phyloP scores from a whole-genome alignment of 1,140 invertebrate species.

The Drosophila nigromelanica region DNA sequence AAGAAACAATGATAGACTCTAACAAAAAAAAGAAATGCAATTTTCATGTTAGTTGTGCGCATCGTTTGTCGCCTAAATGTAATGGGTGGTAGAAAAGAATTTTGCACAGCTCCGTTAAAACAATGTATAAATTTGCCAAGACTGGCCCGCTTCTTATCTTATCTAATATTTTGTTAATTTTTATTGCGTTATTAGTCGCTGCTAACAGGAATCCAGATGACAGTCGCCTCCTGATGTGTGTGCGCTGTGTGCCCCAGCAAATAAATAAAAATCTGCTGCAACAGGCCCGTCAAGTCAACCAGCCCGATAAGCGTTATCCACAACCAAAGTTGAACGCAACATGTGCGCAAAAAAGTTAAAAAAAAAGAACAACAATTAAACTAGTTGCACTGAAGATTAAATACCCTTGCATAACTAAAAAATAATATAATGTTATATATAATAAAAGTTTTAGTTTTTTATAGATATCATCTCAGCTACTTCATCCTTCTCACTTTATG shows the following conservation, averaged over 20 bases:
- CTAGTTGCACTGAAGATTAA: neutral
- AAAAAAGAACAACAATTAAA: conserved; percentile 3
- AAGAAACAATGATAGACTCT: neutral
- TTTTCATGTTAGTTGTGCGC: too few relatives aligned
- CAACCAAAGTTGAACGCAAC: conserved; percentile 7
- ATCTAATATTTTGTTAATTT: conserved; percentile 31
- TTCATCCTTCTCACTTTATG: too few relatives aligned
- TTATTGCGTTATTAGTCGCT: conserved; percentile 33
- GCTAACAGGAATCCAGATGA: neutral
- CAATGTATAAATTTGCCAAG: neutral
- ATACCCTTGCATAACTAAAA: neutral
- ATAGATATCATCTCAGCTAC: neutral
- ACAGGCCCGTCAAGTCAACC: neutral
- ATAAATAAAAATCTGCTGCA: conserved; percentile 54
- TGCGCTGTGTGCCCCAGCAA: neutral
- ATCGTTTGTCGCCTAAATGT: too few relatives aligned
- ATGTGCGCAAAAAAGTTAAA: conserved; percentile 58
- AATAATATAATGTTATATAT: neutral
- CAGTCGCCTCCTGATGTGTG: too few relatives aligned
- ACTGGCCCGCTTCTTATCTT: conserved; percentile 16
- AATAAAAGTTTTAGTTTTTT: too few relatives aligned
- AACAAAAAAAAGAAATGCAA: conserved; percentile 7
- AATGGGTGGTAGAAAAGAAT: too few relatives aligned
- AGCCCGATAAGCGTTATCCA: conserved; percentile 20
- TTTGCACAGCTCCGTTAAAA: too few relatives aligned